These are phyloP conservation scores for Acronicta leporina DNA, from an alignment of 2,888 invertebrate genomes.

Conservation along the genomic window DNA sequence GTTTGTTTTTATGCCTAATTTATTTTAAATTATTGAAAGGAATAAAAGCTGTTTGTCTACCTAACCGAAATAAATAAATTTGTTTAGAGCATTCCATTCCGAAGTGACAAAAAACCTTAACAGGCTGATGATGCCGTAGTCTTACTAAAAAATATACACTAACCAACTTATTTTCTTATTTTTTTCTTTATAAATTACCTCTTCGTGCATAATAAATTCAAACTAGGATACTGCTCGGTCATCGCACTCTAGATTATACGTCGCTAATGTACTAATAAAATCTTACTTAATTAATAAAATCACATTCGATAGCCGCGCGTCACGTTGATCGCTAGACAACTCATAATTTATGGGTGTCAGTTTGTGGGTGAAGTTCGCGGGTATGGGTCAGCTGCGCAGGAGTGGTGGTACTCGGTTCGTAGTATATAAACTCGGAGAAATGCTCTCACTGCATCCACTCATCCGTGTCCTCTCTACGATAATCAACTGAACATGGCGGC, in stretches of 20 bases:
- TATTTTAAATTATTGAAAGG: no score
- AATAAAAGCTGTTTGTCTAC: no score
- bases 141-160: no score
- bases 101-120: no score
- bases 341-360: slow-evolving; percentile 77
- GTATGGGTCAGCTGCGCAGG: slow-evolving; percentile 69
- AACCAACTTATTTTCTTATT: no score
- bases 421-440: slow-evolving; percentile 86
- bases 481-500: slow-evolving; percentile 74
- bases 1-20: no score
- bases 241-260: slow-evolving; percentile 48
- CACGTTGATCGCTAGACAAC: slow-evolving; percentile 70
- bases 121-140: no score
- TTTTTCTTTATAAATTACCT: no score
- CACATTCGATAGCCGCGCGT: slow-evolving; percentile 47
- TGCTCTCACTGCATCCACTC: slow-evolving; percentile 86
- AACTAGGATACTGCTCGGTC: slow-evolving; percentile 44
- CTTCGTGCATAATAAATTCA: slow-evolving; percentile 5
- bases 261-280: slow-evolving; percentile 32
- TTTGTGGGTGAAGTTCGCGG: slow-evolving; percentile 82
- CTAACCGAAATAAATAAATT: no score
- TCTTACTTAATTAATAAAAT: slow-evolving; percentile 42
- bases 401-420: slow-evolving; percentile 64
- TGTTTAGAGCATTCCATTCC: no score
- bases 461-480: slow-evolving; percentile 68